Conservation (phyloP, 2,888 invertebrate species). For the Pollenia amentaria region DNA sequence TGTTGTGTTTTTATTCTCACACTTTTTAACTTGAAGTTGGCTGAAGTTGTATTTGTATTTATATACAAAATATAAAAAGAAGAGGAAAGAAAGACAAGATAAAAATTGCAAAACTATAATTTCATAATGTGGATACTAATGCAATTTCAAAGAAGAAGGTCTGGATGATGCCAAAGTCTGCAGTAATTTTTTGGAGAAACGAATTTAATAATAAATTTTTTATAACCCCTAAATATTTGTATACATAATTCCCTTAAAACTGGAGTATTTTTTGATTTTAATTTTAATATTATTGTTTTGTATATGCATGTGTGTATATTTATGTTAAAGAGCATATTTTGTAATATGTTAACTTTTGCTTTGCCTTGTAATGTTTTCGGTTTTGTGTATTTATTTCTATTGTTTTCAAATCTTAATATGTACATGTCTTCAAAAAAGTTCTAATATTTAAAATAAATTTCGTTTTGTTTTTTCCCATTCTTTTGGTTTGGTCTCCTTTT, state of each 20-base stretch:
- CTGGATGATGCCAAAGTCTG: too few species aligned
- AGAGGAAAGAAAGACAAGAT: too few species aligned
- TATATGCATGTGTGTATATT: constrained; percentile 34
- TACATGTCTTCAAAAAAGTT: constrained; percentile 42
- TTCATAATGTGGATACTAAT: too few species aligned
- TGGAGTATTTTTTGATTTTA: constrained; percentile 11
- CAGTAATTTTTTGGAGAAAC: too few species aligned
- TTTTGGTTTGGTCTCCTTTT: constrained; percentile 54
- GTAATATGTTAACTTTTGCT: constrained; percentile 61
- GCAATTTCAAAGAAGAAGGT: too few species aligned
- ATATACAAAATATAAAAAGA: too few species aligned
- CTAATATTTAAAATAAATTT: constrained; percentile 70
- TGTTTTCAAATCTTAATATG: constrained; percentile 22
- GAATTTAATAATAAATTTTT: background rate
- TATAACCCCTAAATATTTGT: background rate
- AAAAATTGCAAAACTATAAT: too few species aligned
- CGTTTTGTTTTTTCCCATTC: constrained; percentile 23
- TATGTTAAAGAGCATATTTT: constrained; percentile 26
- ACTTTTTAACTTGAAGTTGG: too few species aligned
- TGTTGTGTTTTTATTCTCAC: too few species aligned
- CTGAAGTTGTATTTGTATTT: too few species aligned
- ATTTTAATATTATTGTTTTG: constrained; percentile 17
- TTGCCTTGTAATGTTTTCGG: constrained; percentile 32
- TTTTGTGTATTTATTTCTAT: constrained; percentile 35
- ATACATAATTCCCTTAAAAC: background rate